Evolutionary conservation across 2,797 vertebrate species (phyloP).

Genomic region (Sebastiscus tertius): DNA sequence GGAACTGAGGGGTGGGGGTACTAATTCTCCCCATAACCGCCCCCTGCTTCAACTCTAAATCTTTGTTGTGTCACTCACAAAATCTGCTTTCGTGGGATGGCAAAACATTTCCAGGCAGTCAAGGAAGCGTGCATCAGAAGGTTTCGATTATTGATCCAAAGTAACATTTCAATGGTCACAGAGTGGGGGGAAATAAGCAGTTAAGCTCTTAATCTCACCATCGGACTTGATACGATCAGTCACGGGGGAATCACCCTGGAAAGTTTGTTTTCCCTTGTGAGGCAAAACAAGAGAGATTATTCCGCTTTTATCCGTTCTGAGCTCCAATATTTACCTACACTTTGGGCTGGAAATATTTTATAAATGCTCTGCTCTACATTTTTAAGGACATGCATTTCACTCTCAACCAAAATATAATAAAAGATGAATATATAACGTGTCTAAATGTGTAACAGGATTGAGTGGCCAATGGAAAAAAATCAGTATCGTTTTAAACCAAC

Average conservation of each 20-base stretch:
- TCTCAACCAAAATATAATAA: not conserved
- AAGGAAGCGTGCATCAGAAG: not conserved
- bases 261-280: slow-evolving; percentile 43
- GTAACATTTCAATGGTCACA: slow-evolving; percentile 14
- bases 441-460: not conserved
- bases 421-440: not conserved
- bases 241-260: slow-evolving; percentile 34
- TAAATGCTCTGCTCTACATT: not conserved
- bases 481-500: not conserved
- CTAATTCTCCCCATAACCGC: slow-evolving; percentile 52
- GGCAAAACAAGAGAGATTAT: slow-evolving; percentile 36
- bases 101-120: not conserved
- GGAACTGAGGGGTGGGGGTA: slow-evolving; percentile 44
- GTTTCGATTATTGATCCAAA: slow-evolving; percentile 29
- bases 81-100: slow-evolving; percentile 33
- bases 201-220: slow-evolving; percentile 40
- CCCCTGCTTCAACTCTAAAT: slow-evolving; percentile 37
- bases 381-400: not conserved
- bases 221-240: slow-evolving; percentile 46
- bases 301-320: not conserved
- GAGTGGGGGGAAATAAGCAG: not conserved
- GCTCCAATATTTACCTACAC: slow-evolving; percentile 22
- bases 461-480: not conserved
- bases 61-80: slow-evolving; percentile 52
- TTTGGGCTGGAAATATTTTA: slow-evolving; percentile 26